phyloP scores from a whole-genome alignment of 2,797 vertebrate genomes.

The Sebastolobus alascanus region DNA sequence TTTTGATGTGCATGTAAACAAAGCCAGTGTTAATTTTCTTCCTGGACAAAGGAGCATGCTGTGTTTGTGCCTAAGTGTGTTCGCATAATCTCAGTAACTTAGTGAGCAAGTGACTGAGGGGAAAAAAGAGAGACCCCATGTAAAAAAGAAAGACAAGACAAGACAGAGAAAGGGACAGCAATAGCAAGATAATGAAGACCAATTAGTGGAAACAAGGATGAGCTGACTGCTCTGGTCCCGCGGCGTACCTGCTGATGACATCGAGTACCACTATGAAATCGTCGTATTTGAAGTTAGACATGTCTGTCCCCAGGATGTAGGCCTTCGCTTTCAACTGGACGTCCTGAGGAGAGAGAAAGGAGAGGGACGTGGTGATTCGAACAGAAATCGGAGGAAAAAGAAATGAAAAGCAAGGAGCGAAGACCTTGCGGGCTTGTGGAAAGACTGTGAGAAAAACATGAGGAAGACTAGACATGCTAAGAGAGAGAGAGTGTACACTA shows the following conservation, averaged over 20 bases:
- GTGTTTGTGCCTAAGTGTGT: not conserved
- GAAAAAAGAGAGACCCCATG: not conserved
- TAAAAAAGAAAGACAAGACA: not conserved
- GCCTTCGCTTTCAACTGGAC: conserved; percentile 99
- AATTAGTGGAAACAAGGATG: conserved; percentile 64
- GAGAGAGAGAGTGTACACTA: not conserved
- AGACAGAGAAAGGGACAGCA: not conserved
- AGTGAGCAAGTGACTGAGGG: not conserved
- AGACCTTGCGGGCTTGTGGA: not conserved
- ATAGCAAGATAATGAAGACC: conserved; percentile 25
- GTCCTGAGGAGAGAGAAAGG: conserved; percentile 84
- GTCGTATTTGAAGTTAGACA: conserved; percentile 99
- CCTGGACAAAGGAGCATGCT: not conserved
- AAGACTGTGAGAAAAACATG: not conserved
- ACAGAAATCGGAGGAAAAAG: not conserved
- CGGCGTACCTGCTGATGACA: conserved; percentile 95
- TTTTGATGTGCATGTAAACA: conserved; percentile 1
- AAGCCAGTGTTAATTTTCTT: not conserved
- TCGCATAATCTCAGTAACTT: not conserved
- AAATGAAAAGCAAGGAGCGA: not conserved
- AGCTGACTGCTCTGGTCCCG: conserved; percentile 6
- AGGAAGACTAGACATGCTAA: not conserved
- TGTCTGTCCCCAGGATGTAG: conserved; percentile 97
- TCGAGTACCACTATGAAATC: conserved; percentile 99
- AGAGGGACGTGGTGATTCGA: not conserved